Evolutionary conservation across 2,797 vertebrate genomes (phyloP).

Genomic region (Enteromius thamalakanensis): DNA sequence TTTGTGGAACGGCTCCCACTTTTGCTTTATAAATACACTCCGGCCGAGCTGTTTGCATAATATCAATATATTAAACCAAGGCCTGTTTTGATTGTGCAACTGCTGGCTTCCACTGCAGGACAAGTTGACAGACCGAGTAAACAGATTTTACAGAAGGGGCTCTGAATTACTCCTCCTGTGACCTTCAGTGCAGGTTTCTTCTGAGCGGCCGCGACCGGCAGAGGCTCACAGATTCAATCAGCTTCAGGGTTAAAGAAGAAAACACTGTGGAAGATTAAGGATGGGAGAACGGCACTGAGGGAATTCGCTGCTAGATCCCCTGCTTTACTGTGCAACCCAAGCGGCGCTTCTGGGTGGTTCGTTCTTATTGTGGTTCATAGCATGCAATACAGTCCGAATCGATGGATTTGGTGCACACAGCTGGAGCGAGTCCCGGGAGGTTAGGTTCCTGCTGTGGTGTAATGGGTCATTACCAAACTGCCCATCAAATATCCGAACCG

Average conservation of each 20-base stretch:
- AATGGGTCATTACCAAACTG: slow-evolving; percentile 38
- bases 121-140: slow-evolving; percentile 24
- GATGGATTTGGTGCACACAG: slow-evolving; percentile 48
- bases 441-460: slow-evolving; percentile 23
- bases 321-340: slow-evolving; percentile 12
- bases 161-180: slow-evolving; percentile 25
- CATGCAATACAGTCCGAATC: slow-evolving; percentile 44
- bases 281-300: slow-evolving; percentile 29
- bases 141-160: slow-evolving; percentile 3
- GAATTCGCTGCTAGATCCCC: slow-evolving; percentile 38
- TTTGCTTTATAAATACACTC: slow-evolving; percentile 23
- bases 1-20: slow-evolving; percentile 15
- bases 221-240: slow-evolving; percentile 41
- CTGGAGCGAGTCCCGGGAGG: slow-evolving; percentile 51
- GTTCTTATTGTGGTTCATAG: slow-evolving; percentile 50
- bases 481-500: slow-evolving; percentile 43
- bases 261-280: slow-evolving; percentile 32
- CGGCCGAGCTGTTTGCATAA: slow-evolving; percentile 34
- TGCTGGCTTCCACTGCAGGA: slow-evolving; percentile 13
- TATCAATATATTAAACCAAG: slow-evolving; percentile 27
- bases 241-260: slow-evolving; percentile 44
- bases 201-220: background rate
- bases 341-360: slow-evolving; percentile 64
- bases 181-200: background rate
- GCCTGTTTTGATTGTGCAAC: slow-evolving; percentile 19